Conservation (phyloP, 1,140 invertebrate species). For the Sogatella furcifera region DNA sequence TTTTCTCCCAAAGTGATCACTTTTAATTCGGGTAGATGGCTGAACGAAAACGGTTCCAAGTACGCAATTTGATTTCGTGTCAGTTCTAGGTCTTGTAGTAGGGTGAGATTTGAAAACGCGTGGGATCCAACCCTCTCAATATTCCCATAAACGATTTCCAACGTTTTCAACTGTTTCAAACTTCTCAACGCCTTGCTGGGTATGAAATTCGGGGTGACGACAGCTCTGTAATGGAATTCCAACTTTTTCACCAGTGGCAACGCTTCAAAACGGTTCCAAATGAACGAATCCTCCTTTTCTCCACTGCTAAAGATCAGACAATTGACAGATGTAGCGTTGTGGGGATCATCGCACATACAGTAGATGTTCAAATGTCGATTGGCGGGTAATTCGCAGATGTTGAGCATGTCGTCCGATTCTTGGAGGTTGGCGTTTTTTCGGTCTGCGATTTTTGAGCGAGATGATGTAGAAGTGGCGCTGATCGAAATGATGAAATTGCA, state of each 20-base stretch:
- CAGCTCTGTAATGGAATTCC: slow-evolving; percentile 52
- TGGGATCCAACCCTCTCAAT: slow-evolving; percentile 51
- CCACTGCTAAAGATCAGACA: slow-evolving; percentile 54
- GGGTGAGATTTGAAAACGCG: slow-evolving; percentile 56
- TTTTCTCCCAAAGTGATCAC: slow-evolving; percentile 59
- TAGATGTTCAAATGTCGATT: slow-evolving; percentile 30
- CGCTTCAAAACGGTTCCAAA: slow-evolving; percentile 54
- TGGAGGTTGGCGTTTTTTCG: background rate
- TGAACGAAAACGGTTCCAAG: slow-evolving; percentile 52
- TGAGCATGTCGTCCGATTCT: slow-evolving; percentile 18
- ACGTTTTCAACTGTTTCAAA: slow-evolving; percentile 47
- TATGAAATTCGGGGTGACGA: slow-evolving; percentile 51
- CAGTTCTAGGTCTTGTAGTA: slow-evolving; percentile 50
- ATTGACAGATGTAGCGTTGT: slow-evolving; percentile 37
- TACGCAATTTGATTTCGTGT: slow-evolving; percentile 52
- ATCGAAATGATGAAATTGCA: too few species aligned
- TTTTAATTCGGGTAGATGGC: slow-evolving; percentile 49
- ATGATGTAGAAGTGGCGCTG: background rate
- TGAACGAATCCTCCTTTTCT: slow-evolving; percentile 45
- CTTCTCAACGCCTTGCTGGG: slow-evolving; percentile 53
- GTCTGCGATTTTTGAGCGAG: background rate
- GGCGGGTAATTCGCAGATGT: slow-evolving; percentile 35
- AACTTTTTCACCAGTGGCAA: slow-evolving; percentile 56
- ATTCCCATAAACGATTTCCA: slow-evolving; percentile 57
- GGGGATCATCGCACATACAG: slow-evolving; percentile 35